Base-by-base conservation (phyloP, 2,113 vertebrate genomes). In the Malaclemys terrapin region DNA sequence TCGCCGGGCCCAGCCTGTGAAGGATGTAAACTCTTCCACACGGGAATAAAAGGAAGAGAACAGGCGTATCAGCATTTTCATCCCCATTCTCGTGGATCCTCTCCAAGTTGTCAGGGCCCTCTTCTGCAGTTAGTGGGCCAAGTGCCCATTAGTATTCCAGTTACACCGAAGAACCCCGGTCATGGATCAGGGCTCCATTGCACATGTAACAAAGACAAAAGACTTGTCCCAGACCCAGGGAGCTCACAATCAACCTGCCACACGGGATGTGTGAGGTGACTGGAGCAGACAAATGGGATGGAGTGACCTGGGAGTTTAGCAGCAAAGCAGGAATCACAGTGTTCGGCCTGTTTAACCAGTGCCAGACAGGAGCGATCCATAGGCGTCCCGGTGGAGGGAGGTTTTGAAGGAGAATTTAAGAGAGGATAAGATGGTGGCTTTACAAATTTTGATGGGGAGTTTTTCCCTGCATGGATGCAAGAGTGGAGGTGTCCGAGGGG, bases 261-360 rank as follows among this genome's bases (percentile, higher is more conserved):
- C 62, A 14, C 3, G 31, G 13, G 62, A 17, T 65, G 13, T 14
- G 17, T 8, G 62, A 35, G 62, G 31, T 6, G 14, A 35, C 62
- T 14, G 2, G 62, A 35, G 29, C 1, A 92, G 76, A 72, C 5
- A 7, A 0, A 0, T 82, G 87, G 80, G 85, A 86, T 69, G 91
- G 80, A 62, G 35, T 79, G 86, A 69, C 52, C 47, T 47, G 45
- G 45, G 45, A 47, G 45, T 87, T 27, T 69, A 91, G 91, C 82
- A 56, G 95, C 96, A 95, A 94, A 94, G 87, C 87, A 86, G 82
- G 90, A 94, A 88, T 3, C 76, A 42, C 42, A 82, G 20, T 76
- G 84, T 87, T 16, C 31, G 82, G 82, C 82, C 49, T 52, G 87
- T 91, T 76, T 90, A 95, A 90, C 82, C 85, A 89, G 62, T 49